Conservation (phyloP, 2,888 invertebrate species). For the Dryobota labecula region DNA sequence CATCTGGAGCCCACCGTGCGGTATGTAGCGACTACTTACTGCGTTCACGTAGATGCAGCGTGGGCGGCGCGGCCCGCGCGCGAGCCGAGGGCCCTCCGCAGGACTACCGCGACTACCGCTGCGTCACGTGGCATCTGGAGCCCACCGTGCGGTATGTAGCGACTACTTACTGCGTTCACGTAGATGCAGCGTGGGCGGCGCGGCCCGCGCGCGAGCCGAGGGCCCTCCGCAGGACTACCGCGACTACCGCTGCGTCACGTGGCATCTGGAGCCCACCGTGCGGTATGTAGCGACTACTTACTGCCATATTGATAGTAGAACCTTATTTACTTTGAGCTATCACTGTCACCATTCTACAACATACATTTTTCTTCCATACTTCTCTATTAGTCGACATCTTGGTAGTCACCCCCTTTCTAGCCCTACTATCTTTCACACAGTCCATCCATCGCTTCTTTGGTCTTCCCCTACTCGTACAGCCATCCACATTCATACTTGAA, state of each 20-base stretch:
- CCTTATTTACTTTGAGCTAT: neutral
- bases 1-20: slow-evolving; percentile 92
- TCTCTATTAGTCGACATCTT: neutral
- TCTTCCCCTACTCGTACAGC: neutral
- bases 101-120: slow-evolving; percentile 51
- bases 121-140: slow-evolving; percentile 89
- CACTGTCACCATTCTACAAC: neutral
- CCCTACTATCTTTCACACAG: neutral
- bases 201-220: neutral
- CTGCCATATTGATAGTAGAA: neutral
- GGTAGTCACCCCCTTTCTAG: neutral
- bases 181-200: slow-evolving; percentile 75
- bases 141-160: slow-evolving; percentile 90
- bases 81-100: slow-evolving; percentile 41
- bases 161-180: rapidly evolving
- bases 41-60: slow-evolving; percentile 74
- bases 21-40: neutral
- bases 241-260: slow-evolving; percentile 78
- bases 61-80: slow-evolving; percentile 35
- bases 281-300: neutral
- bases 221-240: slow-evolving; percentile 53
- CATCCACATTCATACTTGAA: neutral
- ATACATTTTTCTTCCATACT: neutral
- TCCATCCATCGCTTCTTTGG: no score
- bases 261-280: slow-evolving; percentile 92